phyloP scores from a whole-genome alignment of 1,140 invertebrate species.

The Zaprionus gabonicus region DNA sequence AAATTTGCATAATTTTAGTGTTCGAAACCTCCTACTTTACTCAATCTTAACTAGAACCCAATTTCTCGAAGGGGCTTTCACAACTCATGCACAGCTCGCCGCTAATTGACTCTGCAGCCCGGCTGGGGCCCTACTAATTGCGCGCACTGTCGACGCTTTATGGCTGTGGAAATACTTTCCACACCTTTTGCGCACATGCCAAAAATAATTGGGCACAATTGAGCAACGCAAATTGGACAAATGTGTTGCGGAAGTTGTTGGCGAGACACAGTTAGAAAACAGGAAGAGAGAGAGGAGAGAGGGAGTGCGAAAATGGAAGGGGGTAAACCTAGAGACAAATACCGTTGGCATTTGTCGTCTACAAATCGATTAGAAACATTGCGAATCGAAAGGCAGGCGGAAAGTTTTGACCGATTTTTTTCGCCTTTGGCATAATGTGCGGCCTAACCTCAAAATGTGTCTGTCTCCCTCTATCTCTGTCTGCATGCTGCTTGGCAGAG shows the following conservation, averaged over 20 bases:
- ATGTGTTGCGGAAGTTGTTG: constrained; percentile 79
- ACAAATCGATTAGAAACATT: constrained; percentile 42
- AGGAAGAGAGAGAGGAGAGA: neutral
- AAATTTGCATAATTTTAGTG: neutral
- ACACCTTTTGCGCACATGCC: constrained; percentile 65
- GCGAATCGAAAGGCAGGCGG: constrained; percentile 34
- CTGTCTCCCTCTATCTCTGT: neutral
- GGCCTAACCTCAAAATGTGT: constrained; percentile 12
- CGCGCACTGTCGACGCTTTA: constrained; percentile 56
- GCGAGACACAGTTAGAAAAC: constrained; percentile 28
- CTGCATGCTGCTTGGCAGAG: constrained; percentile 23
- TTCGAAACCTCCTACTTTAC: neutral
- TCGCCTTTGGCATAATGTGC: constrained; percentile 47
- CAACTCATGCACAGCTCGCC: neutral
- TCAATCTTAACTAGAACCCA: neutral
- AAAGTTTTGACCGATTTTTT: constrained; percentile 53
- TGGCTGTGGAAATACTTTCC: constrained; percentile 72
- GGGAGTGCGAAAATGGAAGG: neutral
- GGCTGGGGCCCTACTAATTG: constrained; percentile 52
- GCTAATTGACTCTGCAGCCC: constrained; percentile 56
- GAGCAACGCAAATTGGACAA: constrained; percentile 74
- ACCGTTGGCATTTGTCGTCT: constrained; percentile 53
- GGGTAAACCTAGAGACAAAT: constrained; percentile 32
- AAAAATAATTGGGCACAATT: constrained; percentile 79
- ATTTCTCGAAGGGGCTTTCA: constrained; percentile 17